phyloP scores from a whole-genome alignment of 92 coral and sea anemone species.

The Actinernus sp. region DNA sequence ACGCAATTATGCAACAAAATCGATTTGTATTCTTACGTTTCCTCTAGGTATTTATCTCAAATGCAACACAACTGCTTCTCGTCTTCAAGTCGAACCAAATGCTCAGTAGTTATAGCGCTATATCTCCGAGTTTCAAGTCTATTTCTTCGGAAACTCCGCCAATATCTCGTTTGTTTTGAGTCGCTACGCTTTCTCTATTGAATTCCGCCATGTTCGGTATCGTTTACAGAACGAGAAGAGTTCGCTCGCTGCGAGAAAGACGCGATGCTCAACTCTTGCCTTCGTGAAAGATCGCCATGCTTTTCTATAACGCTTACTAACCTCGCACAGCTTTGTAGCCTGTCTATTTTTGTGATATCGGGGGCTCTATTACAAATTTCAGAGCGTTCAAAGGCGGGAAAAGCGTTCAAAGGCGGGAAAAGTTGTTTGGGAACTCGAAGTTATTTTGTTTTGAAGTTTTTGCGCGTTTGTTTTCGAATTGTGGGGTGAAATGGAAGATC shows the following conservation, averaged over 20 bases:
- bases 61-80: no score
- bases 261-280: slow-evolving; percentile 4
- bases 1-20: not conserved
- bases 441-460: no score
- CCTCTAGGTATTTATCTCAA: no score
- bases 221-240: slow-evolving; percentile 9
- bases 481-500: no score
- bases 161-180: slow-evolving; percentile 9
- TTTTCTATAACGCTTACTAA: slow-evolving; percentile 16
- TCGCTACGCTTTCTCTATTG: slow-evolving; percentile 18
- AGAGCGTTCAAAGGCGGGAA: slow-evolving; percentile 19
- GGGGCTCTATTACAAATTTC: slow-evolving; percentile 27
- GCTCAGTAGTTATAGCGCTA: slow-evolving; percentile 17
- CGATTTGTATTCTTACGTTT: not conserved
- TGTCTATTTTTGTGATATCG: slow-evolving; percentile 12
- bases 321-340: slow-evolving; percentile 27
- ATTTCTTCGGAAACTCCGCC: slow-evolving; percentile 7
- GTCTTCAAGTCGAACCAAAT: slow-evolving; percentile 13
- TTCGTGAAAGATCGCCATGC: slow-evolving; percentile 15
- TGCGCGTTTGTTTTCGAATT: no score
- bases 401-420: not conserved
- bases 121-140: not conserved
- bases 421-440: no score
- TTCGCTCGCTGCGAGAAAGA: slow-evolving; percentile 5
- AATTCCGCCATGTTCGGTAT: slow-evolving; percentile 25